Evolutionary conservation across 2,113 vertebrate species (phyloP).

Genomic region (Brachyhypopomus gauderio): DNA sequence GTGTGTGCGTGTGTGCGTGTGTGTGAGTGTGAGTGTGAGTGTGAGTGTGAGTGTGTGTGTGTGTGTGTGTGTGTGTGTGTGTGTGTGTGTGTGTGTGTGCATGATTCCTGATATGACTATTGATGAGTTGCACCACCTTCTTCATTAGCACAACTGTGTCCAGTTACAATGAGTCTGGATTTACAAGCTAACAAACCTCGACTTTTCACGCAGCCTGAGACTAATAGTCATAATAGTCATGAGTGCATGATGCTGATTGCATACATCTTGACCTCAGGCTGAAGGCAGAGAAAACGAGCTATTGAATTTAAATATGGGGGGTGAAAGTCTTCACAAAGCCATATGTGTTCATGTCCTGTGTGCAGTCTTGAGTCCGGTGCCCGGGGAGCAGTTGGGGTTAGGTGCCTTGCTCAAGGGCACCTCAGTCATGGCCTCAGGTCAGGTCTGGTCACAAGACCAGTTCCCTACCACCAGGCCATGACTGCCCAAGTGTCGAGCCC

Average conservation of each 20-base stretch:
- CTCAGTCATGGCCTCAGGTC: no score
- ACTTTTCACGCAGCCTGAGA: constrained; percentile 25
- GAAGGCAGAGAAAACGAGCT: not conserved
- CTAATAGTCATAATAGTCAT: constrained; percentile 4
- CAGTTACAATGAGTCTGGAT: not conserved
- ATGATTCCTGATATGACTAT: constrained; percentile 5
- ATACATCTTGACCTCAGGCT: not conserved
- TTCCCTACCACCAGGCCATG: no score
- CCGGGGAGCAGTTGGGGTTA: no score
- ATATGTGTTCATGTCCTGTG: not conserved
- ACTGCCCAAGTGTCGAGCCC: no score
- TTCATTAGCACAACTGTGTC: not conserved
- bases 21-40: no score
- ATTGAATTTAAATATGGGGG: not conserved
- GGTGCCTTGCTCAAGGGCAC: no score
- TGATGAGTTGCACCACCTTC: constrained; percentile 17
- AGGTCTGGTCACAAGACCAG: no score
- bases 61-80: constrained; percentile 4
- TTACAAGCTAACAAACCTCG: not conserved
- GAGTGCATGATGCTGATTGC: not conserved
- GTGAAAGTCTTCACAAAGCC: not conserved
- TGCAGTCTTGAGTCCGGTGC: no score
- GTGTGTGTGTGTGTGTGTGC: constrained; percentile 23
- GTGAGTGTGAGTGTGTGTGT: no score
- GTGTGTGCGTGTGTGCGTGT: constrained; percentile 37